These are phyloP conservation scores for Cryptosula pallasiana DNA, from an alignment of 2,888 invertebrate species.

Conservation along the genomic window DNA sequence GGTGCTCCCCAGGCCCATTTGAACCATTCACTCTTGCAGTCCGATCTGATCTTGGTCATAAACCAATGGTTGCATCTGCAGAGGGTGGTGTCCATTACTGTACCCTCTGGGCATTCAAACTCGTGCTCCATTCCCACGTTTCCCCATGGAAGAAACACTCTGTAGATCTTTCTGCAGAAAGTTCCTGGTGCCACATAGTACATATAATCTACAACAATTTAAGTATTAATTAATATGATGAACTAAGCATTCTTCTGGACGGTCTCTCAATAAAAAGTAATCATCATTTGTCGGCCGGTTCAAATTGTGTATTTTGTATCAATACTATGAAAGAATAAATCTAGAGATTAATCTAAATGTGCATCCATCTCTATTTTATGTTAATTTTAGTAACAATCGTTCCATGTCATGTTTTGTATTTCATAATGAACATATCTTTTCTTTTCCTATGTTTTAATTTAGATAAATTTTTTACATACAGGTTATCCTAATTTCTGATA, in stretches of 20 bases:
- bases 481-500: not conserved
- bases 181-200: not conserved
- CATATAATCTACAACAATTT: slow-evolving; percentile 9
- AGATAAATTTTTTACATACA: not conserved
- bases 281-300: too few relatives aligned
- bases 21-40: not conserved
- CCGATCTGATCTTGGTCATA: not conserved
- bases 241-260: too few relatives aligned
- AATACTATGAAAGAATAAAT: too few relatives aligned
- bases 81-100: not conserved
- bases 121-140: not conserved
- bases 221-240: too few relatives aligned
- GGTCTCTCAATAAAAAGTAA: too few relatives aligned
- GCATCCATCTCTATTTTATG: too few relatives aligned
- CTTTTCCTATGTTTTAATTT: too few relatives aligned
- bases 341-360: too few relatives aligned
- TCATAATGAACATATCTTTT: too few relatives aligned
- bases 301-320: too few relatives aligned
- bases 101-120: not conserved
- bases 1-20: not conserved
- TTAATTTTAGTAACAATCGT: too few relatives aligned
- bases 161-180: not conserved
- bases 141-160: not conserved
- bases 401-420: too few relatives aligned
- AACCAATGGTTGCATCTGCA: slow-evolving; percentile 22